Base-by-base conservation (phyloP, 2,797 vertebrate genomes). In the Triplophysa yarkandensis region DNA sequence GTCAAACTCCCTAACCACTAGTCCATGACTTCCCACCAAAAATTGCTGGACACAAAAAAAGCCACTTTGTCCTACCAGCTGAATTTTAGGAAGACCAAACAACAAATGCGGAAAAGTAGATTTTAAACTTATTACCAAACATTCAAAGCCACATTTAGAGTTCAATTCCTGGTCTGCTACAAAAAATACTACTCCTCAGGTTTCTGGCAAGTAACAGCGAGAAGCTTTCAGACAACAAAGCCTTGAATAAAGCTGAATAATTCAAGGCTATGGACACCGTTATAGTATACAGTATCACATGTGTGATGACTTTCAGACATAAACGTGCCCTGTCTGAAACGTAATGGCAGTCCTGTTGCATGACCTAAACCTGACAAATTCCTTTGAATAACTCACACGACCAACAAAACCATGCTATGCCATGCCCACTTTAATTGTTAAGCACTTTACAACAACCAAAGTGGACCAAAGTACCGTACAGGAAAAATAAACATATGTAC, bases 191-290 rank as follows among this genome's bases (percentile, higher is more conserved):
- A 2, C 48, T 16, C 0, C 1, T 46, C 16, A 1, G 25, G n/a
- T 44, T 58, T 43, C 30, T 23, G 68, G 36, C 19, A 63, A 4
- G 50, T 34, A 64, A 65, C 28, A 78, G 55, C 69, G 54, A 50
- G 43, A 11, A 52, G 21, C 19, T 28, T 34, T 11, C 66, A 50
- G 54, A 48, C 71, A 78, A 54, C 72, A 23, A n/a, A 23, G 57
- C n/a, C 81, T 67, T 54, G 72, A 30, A 60, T 67, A 60, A 57
- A 60, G 72, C 41, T 83, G 79, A 83, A 83, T 83, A 75, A 83
- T 83, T 83, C n/a, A 83, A 64, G 44, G 81, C 55, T 48, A 79
- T 21, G 13, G 76, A 83, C 43, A 81, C 77, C 32, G 79, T 74
- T 74, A 71, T 65, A 25, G 57, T 62, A 73, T 68, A 78, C 74